These are phyloP conservation scores for Agapetus fuscipes DNA, from an alignment of 2,888 invertebrate species.

Conservation along the genomic window DNA sequence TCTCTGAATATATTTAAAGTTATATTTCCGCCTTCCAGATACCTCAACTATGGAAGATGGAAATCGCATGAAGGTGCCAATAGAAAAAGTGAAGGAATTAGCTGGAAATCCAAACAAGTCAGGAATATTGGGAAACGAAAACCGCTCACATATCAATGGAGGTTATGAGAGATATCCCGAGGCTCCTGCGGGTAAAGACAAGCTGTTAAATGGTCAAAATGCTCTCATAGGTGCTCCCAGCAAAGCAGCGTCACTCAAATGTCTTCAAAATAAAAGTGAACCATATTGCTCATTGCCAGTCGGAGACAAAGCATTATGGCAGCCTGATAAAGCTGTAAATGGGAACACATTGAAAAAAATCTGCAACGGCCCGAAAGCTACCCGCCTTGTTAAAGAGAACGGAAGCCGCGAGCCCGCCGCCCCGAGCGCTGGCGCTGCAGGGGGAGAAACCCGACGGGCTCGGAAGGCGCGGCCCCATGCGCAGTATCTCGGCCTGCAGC, in stretches of 20 bases:
- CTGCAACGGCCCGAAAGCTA: too few relatives aligned
- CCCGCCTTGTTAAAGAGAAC: too few relatives aligned
- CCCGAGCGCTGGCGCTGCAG: too few relatives aligned
- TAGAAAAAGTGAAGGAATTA: slow-evolving; percentile 6
- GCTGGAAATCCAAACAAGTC: slow-evolving; percentile 3
- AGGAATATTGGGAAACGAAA: slow-evolving; percentile 5
- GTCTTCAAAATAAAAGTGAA: slow-evolving; percentile 3
- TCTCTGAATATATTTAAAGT: neutral
- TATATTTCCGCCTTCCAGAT: slow-evolving; percentile 24
- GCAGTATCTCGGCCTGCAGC: slow-evolving; percentile 62
- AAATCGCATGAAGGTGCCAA: slow-evolving; percentile 29
- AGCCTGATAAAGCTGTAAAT: too few relatives aligned
- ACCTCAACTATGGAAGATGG: slow-evolving; percentile 48
- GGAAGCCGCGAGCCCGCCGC: slow-evolving; percentile 2
- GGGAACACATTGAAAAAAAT: too few relatives aligned
- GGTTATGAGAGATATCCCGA: slow-evolving; percentile 7
- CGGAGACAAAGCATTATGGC: too few relatives aligned
- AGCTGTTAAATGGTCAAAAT: neutral
- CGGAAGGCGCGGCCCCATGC: slow-evolving; percentile 53
- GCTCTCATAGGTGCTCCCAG: neutral
- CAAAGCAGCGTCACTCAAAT: neutral
- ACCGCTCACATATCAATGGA: slow-evolving; percentile 12
- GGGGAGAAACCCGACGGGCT: slow-evolving; percentile 34
- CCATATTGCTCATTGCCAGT: slow-evolving; percentile 1
- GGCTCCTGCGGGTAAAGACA: neutral